phyloP scores from a whole-genome alignment of 2,888 invertebrate genomes.

The Tiliacea citrago region DNA sequence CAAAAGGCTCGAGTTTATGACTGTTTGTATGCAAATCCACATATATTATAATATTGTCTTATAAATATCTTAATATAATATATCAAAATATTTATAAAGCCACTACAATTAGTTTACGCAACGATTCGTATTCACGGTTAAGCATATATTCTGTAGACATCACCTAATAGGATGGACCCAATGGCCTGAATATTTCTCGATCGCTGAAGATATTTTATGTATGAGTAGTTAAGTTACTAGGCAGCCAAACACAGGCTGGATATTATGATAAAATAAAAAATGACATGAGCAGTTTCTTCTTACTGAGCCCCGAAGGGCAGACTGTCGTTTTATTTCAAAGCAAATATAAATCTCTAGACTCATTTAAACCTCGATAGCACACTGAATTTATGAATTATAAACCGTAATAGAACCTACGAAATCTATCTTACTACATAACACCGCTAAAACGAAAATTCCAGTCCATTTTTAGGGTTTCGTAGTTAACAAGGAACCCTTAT shows the following conservation, averaged over 20 bases:
- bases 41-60: neutral
- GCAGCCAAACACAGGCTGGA: neutral
- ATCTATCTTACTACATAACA: neutral
- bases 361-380: neutral
- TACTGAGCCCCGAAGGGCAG: neutral
- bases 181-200: conserved; percentile 12
- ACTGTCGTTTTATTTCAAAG: neutral
- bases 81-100: neutral
- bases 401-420: neutral
- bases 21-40: neutral
- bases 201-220: neutral
- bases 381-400: neutral
- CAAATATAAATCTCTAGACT: neutral
- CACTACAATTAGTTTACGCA: neutral
- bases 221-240: neutral
- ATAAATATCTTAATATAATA: neutral
- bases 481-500: too few relatives aligned
- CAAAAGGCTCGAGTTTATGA: neutral
- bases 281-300: neutral
- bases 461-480: too few relatives aligned
- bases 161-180: neutral
- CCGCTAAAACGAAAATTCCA: neutral
- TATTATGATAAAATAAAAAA: neutral
- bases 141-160: conserved; percentile 1
- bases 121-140: neutral